phyloP scores from a whole-genome alignment of 2,888 invertebrate genomes.

The Pimpla rufipes region DNA sequence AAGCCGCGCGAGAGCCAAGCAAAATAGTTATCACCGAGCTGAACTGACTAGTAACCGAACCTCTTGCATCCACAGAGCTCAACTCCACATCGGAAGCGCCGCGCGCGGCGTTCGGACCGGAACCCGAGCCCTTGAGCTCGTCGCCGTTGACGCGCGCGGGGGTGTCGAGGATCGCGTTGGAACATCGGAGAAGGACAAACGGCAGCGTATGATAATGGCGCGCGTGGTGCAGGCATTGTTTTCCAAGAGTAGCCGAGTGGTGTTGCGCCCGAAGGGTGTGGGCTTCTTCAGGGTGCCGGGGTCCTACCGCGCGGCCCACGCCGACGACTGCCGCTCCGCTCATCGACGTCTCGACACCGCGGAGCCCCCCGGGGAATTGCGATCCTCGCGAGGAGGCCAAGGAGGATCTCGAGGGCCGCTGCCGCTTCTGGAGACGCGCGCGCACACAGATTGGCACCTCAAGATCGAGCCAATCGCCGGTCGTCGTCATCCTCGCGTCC shows the following conservation, averaged over 20 bases:
- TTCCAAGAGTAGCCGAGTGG: slow-evolving; percentile 62
- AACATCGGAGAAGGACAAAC: slow-evolving; percentile 35
- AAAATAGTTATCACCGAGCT: too few relatives aligned
- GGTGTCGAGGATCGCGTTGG: not conserved
- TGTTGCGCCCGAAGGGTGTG: slow-evolving; percentile 81
- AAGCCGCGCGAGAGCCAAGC: too few relatives aligned
- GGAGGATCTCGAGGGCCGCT: slow-evolving; percentile 18
- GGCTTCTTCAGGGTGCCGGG: slow-evolving; percentile 84
- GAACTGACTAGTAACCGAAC: not conserved
- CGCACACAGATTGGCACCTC: slow-evolving; percentile 10
- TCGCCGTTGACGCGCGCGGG: not conserved
- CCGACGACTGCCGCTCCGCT: slow-evolving; percentile 79
- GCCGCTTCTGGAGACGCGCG: slow-evolving; percentile 35
- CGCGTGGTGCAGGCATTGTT: slow-evolving; percentile 58
- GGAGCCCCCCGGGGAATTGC: slow-evolving; percentile 74
- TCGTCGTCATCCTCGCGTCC: slow-evolving; percentile 38
- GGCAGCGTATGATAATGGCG: slow-evolving; percentile 29
- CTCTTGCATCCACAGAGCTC: not conserved
- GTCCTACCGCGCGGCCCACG: slow-evolving; percentile 85
- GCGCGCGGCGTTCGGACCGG: not conserved
- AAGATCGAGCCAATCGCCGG: slow-evolving; percentile 5
- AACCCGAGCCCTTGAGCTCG: slow-evolving; percentile 3
- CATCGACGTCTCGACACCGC: slow-evolving; percentile 82
- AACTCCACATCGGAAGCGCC: not conserved
- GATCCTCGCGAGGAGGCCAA: slow-evolving; percentile 56